Evolutionary conservation across 2,797 vertebrate species (phyloP), one percentile per base, ranked within the genome.

Genomic region (Lithobates pipiens): DNA sequence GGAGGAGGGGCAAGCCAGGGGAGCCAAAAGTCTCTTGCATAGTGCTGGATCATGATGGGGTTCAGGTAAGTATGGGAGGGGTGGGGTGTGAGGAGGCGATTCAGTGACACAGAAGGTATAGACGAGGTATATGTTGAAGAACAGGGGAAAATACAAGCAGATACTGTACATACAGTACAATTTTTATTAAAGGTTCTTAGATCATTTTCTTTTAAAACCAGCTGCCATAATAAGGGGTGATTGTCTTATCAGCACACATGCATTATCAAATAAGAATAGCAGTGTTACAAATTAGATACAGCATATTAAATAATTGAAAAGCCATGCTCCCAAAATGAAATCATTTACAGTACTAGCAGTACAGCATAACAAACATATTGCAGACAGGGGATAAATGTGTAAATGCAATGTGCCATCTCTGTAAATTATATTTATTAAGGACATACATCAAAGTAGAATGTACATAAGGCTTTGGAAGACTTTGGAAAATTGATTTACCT

Each of bases 221-320:
- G 44, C 65, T 80, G 78, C 68, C 68, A 36, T 36, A 46, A 39
- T 39, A 57, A 54, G 77, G 54, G 27, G 42, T 36, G 67, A 79
- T 68, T 78, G 76, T 67, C 36, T 78, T 67, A 78, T 78, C 68
- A 69, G 25, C 25, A 69, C 34, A 70, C 69, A 80, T 80, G 42
- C 42, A 70, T 80, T 70, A 70, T 21, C 67, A 80, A 79, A 46
- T 54, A 10, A 34, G 15, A 36, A 44, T 34, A 80, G 10, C 44
- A 23, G 3, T 44, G 42, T 71, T 71, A 18, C 44, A 71, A 80
- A 80, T 80, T 80, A 80, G 46, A 71, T 54, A 57, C 15, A 36
- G 39, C 27, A 57, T 16, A n/a, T 15, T 57, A 32, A 80, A 34
- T 25, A 36, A 70, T 54, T 32, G 57, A 70, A 80, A 36, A 71